Evolutionary conservation across 2,797 vertebrate genomes (phyloP), one percentile per base, ranked within the genome.

Genomic region (Phrynocephalus guinanensis): DNA sequence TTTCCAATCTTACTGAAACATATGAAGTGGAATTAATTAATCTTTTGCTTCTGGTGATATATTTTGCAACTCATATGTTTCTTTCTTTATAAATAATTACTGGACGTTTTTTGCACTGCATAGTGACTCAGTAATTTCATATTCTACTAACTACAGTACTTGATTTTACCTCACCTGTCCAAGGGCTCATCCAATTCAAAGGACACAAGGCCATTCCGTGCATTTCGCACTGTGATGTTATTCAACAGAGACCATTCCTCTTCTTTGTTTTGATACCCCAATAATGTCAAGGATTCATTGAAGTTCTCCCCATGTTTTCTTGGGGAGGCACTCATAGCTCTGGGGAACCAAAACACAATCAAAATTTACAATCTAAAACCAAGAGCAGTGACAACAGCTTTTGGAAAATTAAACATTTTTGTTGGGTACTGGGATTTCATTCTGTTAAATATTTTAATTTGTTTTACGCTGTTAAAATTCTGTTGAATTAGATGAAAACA

Each of bases 201-300:
- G n/a, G 97, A 97, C 90, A 98, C 96, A 85, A 98, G 95, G 30
- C 98, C 97, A 1, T 96, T 98, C 89, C 95, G 96, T 89, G 95
- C 85, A 86, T 96, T 98, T 93, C 95, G 97, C 86, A 98, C 94
- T 0, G 88, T 26, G 71, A 96, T 88, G 77, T 97, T 92, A 77
- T 98, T 97, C 90, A 98, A 92, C n/a, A 97, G 90, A 72, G 91
- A 94, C 98, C 98, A 99, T 77, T 94, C 95, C 30, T 96, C 95
- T 78, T 98, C 97, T 90, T 89, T 97, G 33, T 94, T 97, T 92
- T 88, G 94, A 85, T 83, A 92, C 66, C 97, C 98, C 88, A 98
- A 85, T 83, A 98, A 94, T 85, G 95, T 96, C 91, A 98, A 95
- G 38, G 93, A 93, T 90, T 98, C 97, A 10, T 84, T 92, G 85